phyloP scores from a whole-genome alignment of 1,140 invertebrate species.

The Pissodes strobi region DNA sequence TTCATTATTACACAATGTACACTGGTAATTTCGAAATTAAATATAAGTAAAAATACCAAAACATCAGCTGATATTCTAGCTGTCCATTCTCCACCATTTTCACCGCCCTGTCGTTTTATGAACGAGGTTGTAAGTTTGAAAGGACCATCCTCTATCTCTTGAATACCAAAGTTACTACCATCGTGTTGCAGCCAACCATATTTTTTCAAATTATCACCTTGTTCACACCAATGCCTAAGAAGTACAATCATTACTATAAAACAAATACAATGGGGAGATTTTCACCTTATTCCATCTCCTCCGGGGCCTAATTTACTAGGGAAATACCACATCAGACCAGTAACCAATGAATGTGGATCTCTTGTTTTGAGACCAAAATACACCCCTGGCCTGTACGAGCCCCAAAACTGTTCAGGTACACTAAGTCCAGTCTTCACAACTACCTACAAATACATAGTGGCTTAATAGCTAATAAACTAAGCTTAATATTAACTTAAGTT shows the following conservation, averaged over 20 bases:
- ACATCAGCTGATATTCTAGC: slow-evolving; percentile 75
- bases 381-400: slow-evolving; percentile 83
- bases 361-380: slow-evolving; percentile 92
- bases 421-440: slow-evolving; percentile 70
- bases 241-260: too few relatives aligned
- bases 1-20: slow-evolving; percentile 85
- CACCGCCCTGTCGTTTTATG: slow-evolving; percentile 79
- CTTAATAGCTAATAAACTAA: too few relatives aligned
- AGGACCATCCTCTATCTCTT: slow-evolving; percentile 83
- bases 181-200: slow-evolving; percentile 93
- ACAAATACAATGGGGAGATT: too few relatives aligned
- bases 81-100: slow-evolving; percentile 91
- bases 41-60: slow-evolving; percentile 57
- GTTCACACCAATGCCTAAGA: slow-evolving; percentile 92
- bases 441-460: slow-evolving; percentile 58
- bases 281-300: slow-evolving; percentile 72
- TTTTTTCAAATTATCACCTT: slow-evolving; percentile 78
- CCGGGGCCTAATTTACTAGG: slow-evolving; percentile 67
- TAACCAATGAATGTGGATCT: slow-evolving; percentile 83
- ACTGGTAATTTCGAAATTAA: slow-evolving; percentile 59
- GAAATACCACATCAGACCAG: slow-evolving; percentile 97
- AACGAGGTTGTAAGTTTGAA: slow-evolving; percentile 84
- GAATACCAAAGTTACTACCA: slow-evolving; percentile 88
- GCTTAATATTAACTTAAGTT: too few relatives aligned
- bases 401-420: slow-evolving; percentile 87